Percentiles rank a stretch among this genome's conserved stretches.
phyloP scores from a whole-genome alignment of 2,888 invertebrate genomes.

The Hirtodrosophila histrioides region DNA sequence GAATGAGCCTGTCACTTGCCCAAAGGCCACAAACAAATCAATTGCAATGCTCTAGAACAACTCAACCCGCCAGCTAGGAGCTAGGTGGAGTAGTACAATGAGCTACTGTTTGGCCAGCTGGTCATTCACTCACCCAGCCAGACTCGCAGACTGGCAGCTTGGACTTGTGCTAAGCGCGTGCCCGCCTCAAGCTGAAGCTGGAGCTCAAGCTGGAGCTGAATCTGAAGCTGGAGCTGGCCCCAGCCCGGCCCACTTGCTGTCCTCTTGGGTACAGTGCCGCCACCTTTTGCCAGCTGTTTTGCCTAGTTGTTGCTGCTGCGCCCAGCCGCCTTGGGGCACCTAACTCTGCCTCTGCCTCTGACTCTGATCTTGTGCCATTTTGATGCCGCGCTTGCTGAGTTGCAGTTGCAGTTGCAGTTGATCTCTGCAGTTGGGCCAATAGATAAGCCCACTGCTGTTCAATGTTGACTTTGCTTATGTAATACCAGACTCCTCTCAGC shows the following conservation, averaged over 20 bases:
- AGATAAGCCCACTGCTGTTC: slow-evolving; percentile 57
- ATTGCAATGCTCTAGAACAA: slow-evolving; percentile 42
- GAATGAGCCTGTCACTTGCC: slow-evolving; percentile 68
- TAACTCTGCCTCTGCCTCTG: neutral
- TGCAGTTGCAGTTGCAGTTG: slow-evolving; percentile 55
- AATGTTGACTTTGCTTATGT: slow-evolving; percentile 73
- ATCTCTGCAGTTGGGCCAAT: slow-evolving; percentile 60
- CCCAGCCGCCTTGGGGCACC: slow-evolving; percentile 31
- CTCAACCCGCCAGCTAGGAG: slow-evolving; percentile 4
- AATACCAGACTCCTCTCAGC: slow-evolving; percentile 69
- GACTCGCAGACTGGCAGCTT: slow-evolving; percentile 26
- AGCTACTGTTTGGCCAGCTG: slow-evolving; percentile 64
- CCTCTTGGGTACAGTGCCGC: slow-evolving; percentile 74
- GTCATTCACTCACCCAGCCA: slow-evolving; percentile 33
- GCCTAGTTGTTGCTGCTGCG: slow-evolving; percentile 28
- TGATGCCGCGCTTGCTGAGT: slow-evolving; percentile 37
- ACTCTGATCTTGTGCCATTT: slow-evolving; percentile 66
- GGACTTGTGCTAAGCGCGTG: slow-evolving; percentile 51
- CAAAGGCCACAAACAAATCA: slow-evolving; percentile 75
- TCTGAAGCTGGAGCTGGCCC: slow-evolving; percentile 21
- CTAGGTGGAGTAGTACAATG: slow-evolving; percentile 24
- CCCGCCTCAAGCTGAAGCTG: slow-evolving; percentile 32
- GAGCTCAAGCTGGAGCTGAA: slow-evolving; percentile 4
- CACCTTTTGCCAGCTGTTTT: slow-evolving; percentile 70
- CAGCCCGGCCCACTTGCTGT: slow-evolving; percentile 54